Conservation (phyloP, 2,797 vertebrate species). For the Enteromius anoplus region DNA sequence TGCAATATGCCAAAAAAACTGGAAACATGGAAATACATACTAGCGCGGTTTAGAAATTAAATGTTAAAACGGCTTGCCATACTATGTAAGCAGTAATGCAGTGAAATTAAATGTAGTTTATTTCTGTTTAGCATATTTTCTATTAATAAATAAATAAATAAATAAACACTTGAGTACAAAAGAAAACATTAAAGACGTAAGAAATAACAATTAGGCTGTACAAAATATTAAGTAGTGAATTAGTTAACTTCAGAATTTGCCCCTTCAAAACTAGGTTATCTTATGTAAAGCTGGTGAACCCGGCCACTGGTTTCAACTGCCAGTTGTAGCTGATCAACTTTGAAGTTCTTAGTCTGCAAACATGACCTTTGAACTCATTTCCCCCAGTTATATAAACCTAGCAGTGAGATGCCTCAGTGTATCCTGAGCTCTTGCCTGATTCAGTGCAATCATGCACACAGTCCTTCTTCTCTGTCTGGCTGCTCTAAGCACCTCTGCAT, state of each 20-base stretch:
- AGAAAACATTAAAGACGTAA: background rate
- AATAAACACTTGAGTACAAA: background rate
- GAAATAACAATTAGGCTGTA: background rate
- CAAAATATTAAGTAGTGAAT: background rate
- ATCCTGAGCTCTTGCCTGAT: conserved; percentile 19
- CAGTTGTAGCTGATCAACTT: conserved; percentile 39
- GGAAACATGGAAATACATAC: too few relatives aligned
- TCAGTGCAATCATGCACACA: conserved; percentile 45
- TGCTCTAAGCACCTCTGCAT: conserved; percentile 33
- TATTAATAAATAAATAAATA: background rate
- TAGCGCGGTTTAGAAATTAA: too few relatives aligned
- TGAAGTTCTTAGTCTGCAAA: conserved; percentile 49
- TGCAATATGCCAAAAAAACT: too few relatives aligned
- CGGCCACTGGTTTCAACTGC: conserved; percentile 14
- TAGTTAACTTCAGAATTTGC: background rate
- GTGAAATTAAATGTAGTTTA: background rate
- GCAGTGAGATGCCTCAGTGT: conserved; percentile 25
- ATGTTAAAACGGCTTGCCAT: too few relatives aligned
- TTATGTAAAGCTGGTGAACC: background rate
- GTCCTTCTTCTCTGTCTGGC: conserved; percentile 45
- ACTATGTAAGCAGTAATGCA: too few relatives aligned
- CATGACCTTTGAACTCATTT: conserved; percentile 56
- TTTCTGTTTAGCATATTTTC: background rate
- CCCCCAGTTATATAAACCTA: conserved; percentile 53
- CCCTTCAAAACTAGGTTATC: background rate